A percentile compares a stretch with the other conserved stretches of the same genome.
phyloP scores from a whole-genome alignment of 2,888 invertebrate species.

The Frankliniella intonsa region DNA sequence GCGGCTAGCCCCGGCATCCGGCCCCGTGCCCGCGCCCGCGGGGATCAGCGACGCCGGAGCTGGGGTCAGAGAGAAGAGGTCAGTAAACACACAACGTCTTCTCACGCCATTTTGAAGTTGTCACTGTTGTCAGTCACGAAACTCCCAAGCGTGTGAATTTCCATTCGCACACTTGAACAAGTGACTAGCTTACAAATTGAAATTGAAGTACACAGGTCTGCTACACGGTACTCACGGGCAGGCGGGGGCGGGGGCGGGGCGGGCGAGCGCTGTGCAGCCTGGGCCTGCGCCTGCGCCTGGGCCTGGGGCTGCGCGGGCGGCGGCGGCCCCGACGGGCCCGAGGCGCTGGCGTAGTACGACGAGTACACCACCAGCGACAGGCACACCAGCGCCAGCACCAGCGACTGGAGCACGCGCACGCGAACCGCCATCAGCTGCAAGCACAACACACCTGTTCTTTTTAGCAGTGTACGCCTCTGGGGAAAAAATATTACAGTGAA shows the following conservation, averaged over 20 bases:
- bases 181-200: too few relatives aligned
- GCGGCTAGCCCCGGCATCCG: neutral
- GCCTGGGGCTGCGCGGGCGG: neutral
- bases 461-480: too few relatives aligned
- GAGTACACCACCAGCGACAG: slow-evolving; percentile 51
- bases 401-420: slow-evolving; percentile 47
- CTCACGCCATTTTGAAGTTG: too few relatives aligned
- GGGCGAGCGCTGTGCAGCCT: neutral
- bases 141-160: too few relatives aligned
- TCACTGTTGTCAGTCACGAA: too few relatives aligned
- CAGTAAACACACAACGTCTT: too few relatives aligned
- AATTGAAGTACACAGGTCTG: too few relatives aligned
- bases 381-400: slow-evolving; percentile 47
- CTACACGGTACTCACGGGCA: neutral
- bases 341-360: slow-evolving; percentile 47
- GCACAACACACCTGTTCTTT: neutral
- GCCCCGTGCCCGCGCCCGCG: neutral
- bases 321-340: slow-evolving; percentile 34
- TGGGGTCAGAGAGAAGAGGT: neutral
- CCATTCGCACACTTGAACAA: too few relatives aligned
- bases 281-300: slow-evolving; percentile 22
- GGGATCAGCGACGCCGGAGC: slow-evolving; percentile 16
- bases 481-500: too few relatives aligned
- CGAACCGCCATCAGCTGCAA: slow-evolving; percentile 45
- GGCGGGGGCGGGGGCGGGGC: neutral